Evolutionary conservation across 1,140 invertebrate species (phyloP).

Genomic region (Archegozetes longisetosus): DNA sequence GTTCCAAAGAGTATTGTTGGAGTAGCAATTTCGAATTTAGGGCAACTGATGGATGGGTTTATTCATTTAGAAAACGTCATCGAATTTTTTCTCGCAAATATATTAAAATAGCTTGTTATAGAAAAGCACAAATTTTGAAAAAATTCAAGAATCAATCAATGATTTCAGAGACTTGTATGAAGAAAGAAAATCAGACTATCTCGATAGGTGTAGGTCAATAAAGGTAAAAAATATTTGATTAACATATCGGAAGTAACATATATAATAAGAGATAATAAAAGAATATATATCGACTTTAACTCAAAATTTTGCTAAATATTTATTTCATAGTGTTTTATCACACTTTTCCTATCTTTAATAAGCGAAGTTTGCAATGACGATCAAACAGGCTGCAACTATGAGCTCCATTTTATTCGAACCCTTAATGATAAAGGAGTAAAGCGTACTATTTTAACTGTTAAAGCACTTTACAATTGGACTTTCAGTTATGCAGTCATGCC

Average conservation of each 20-base stretch:
- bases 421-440: not conserved
- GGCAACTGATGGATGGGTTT: not conserved
- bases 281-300: too few species aligned
- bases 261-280: too few species aligned
- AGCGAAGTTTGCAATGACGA: not conserved
- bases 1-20: not conserved
- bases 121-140: not conserved
- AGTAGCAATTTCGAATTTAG: not conserved
- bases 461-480: not conserved
- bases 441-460: not conserved
- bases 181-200: not conserved
- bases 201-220: not conserved
- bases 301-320: too few species aligned
- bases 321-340: too few species aligned
- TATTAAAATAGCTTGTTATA: not conserved
- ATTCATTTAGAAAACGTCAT: not conserved
- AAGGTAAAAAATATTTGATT: too few species aligned
- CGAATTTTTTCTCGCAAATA: not conserved
- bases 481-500: constrained; percentile 7
- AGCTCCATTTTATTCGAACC: not conserved
- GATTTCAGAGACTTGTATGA: not conserved
- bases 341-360: not conserved
- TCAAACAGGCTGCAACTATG: not conserved
- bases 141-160: not conserved
- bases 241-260: too few species aligned